Percentiles rank a stretch among this genome's conserved stretches.
phyloP scores from a whole-genome alignment of 2,797 vertebrate species.

The Pachyuromys duprasi region DNA sequence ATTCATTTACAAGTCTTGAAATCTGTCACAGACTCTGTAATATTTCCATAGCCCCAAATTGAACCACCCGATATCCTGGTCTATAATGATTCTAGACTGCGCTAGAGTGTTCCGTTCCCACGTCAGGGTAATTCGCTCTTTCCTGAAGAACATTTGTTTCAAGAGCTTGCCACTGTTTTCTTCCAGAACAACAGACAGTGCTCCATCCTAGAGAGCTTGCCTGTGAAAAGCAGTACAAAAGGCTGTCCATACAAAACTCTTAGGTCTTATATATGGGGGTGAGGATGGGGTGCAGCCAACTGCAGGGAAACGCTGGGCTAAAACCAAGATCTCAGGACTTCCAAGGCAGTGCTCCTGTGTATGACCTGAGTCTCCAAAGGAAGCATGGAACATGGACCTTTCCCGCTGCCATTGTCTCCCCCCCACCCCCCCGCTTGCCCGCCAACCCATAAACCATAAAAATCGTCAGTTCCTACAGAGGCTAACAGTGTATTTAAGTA shows the following conservation, averaged over 20 bases:
- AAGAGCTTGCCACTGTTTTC: background rate
- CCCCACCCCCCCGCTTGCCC: no score
- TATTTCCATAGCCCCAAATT: background rate
- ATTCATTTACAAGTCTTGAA: background rate
- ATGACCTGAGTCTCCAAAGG: background rate
- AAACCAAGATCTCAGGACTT: background rate
- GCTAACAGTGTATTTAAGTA: background rate
- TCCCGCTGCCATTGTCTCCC: background rate
- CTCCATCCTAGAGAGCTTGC: background rate
- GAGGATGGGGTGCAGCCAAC: background rate
- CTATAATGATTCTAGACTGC: background rate
- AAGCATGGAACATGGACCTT: background rate
- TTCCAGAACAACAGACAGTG: background rate
- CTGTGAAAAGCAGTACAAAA: background rate
- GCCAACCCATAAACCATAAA: background rate
- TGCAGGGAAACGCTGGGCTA: background rate
- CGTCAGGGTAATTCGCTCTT: constrained; percentile 2
- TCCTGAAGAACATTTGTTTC: constrained; percentile 24
- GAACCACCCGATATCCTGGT: background rate
- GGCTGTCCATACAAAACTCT: background rate
- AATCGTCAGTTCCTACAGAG: background rate
- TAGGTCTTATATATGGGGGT: fast-evolving
- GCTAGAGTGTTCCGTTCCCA: background rate
- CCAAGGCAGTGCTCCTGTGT: background rate
- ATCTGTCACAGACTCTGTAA: background rate